Conservation (phyloP, 2,797 vertebrate genomes). For the Morelia viridis region DNA sequence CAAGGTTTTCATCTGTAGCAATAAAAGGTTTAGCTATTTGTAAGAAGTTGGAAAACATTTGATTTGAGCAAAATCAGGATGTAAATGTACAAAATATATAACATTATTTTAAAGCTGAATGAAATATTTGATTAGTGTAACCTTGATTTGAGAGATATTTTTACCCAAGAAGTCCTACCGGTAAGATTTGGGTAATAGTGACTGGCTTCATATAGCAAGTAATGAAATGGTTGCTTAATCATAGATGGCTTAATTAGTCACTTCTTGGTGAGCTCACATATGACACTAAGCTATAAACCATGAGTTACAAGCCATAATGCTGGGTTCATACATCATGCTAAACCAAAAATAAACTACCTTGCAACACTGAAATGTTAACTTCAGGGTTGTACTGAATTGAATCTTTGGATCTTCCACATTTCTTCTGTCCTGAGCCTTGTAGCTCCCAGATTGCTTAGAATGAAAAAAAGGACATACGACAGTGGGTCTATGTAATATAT, state of each 20-base stretch:
- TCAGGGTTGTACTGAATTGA: not conserved
- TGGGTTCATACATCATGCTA: no score
- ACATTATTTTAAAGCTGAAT: not conserved
- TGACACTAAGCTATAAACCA: no score
- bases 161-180: not conserved
- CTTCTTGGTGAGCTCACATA: no score
- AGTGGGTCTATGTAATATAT: no score
- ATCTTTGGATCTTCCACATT: constrained; percentile 90
- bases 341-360: no score
- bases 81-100: not conserved
- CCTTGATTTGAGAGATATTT: not conserved
- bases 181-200: not conserved
- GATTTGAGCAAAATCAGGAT: not conserved
- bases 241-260: no score
- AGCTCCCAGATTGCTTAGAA: constrained; percentile 74
- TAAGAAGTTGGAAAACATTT: not conserved
- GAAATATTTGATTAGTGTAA: not conserved
- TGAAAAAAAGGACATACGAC: no score
- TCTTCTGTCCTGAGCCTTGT: constrained; percentile 94
- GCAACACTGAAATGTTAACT: no score
- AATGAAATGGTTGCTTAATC: no score
- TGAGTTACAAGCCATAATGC: no score
- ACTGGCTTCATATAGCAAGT: no score
- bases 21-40: not conserved
- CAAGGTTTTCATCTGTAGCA: not conserved